phyloP scores from a whole-genome alignment of 2,113 vertebrate genomes.

The Hemichromis elongatus region DNA sequence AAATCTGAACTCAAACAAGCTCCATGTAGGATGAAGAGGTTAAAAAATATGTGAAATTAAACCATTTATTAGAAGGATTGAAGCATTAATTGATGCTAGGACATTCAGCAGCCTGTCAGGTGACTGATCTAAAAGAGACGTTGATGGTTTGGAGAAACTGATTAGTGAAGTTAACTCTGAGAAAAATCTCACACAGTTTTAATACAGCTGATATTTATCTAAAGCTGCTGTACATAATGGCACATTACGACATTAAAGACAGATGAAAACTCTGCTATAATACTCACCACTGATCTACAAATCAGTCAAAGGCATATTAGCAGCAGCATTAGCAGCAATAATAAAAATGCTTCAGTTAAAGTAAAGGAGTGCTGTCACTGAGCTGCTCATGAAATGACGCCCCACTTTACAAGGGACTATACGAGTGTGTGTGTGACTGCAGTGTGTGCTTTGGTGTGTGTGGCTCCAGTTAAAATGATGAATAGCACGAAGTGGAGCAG shows the following conservation, averaged over 20 bases:
- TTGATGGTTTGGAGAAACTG: not conserved
- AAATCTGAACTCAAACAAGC: not conserved
- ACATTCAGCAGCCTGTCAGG: not conserved
- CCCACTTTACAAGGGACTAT: not conserved
- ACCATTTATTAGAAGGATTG: not conserved
- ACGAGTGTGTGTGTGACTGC: not conserved
- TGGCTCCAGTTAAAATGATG: not conserved
- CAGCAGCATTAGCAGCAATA: not conserved
- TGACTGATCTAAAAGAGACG: accelerated
- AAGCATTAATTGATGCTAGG: not conserved
- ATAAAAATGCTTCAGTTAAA: not conserved
- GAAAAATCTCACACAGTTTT: not conserved
- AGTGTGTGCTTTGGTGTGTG: not conserved
- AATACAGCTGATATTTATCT: not conserved
- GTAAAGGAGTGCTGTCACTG: not conserved
- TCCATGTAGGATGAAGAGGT: not conserved
- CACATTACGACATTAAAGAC: not conserved
- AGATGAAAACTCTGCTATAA: not conserved
- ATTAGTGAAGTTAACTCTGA: not conserved
- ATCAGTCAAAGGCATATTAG: not conserved
- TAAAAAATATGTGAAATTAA: not conserved
- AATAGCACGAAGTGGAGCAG: not conserved
- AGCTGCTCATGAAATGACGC: not conserved
- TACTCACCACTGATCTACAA: not conserved
- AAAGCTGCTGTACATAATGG: not conserved